Base-by-base conservation (phyloP, 2,888 invertebrate species). In the Hemaris fuciformis region DNA sequence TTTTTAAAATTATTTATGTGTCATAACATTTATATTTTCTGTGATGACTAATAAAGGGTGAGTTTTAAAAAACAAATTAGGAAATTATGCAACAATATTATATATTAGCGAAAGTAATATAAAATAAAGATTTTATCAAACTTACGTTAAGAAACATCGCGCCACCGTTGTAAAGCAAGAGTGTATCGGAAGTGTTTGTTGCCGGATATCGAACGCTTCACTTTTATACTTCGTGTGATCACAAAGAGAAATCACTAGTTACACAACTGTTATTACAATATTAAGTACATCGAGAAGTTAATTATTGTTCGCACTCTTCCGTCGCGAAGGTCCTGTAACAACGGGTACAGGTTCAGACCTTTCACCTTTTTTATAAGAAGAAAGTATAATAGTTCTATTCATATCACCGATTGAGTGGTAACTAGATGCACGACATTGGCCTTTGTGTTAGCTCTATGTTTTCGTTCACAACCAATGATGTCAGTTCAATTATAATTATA, bases 211-310 rank as follows among this genome's bases (percentile, higher is more conserved):
- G 72, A 71, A 57, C 62, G 63, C 67, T 73, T 71, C 74, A 76
- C 78, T 82, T 80, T 72, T 80, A 75, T 79, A 79, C 70, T 71
- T 68, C 64, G 65, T 69, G 68, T 74, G 76, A 77, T 76, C 70
- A 77, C 64, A 73, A 74, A 79, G 75, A 77, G 76, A 80, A 78
- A 79, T 77, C 75, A 73, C 66, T 66, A 68, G 67, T 78, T 80
- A 73, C 68, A 70, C 77, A 81, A 80, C 65, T 67, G 67, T 67
- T 69, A 70, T 71, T 74, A 73, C 67, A 72, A 74, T 76, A 72
- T 75, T 69, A 61, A 60, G 31, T 53, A 66, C 69, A 69, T 73
- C 67, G 41, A 53, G 18, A 42, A 53, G 48, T 48, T 53, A 53
- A 53, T 60, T 60, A 53, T 23, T 48, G 23, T 46, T 46, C 27